Base-by-base conservation (phyloP, 23 tunicate species). In the Corella eumyota region DNA sequence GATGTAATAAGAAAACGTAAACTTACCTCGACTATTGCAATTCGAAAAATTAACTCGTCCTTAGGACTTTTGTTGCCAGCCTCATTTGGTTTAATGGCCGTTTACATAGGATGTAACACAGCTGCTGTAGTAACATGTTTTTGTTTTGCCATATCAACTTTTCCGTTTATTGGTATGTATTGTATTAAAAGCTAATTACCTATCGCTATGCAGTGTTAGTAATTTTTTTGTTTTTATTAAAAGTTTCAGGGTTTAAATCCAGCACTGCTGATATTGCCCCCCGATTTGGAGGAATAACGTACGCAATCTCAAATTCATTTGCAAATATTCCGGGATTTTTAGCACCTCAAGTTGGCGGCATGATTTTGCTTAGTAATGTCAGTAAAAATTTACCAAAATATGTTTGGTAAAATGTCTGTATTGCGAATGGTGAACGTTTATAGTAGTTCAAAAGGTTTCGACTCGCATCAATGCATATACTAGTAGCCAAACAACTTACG, bases 61-160 rank as follows among this genome's bases (percentile, higher is more conserved):
- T n/a, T 77, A 5, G 84, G 84, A 1, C 40, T 77, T 1, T 64
- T 15, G 7, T 32, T 77, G 0, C 84, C 84, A 25, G 84, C 75
- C 15, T 23, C 68, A 5, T 77, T 60, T 1, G 21, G 68, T 6
- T 68, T 77, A 26, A 23, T 77, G 49, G 84, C 84, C 30, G 75
- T 75, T 15, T 77, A 77, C 69, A 49, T 77, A 22, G 84, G 84
- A 19, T 77, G 84, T 53, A 28, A 77, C 70, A 63, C 65, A 0
- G 25, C 68, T 5, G 69, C 74, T 0, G 84, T 75, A 3, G 23
- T 77, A 19, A 68, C 70, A 0, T 77, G 68, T 29, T 77, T 77
- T 28, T 30, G 69, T 6, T 32, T 77, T 31, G 68, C 84, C 2
- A 75, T 68, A 2, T 75, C 68, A 1, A 47, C 68, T 27, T 67